Percentiles rank a stretch among this genome's conserved stretches.
phyloP scores from a whole-genome alignment of 2,888 invertebrate species.

The Nomada flava region DNA sequence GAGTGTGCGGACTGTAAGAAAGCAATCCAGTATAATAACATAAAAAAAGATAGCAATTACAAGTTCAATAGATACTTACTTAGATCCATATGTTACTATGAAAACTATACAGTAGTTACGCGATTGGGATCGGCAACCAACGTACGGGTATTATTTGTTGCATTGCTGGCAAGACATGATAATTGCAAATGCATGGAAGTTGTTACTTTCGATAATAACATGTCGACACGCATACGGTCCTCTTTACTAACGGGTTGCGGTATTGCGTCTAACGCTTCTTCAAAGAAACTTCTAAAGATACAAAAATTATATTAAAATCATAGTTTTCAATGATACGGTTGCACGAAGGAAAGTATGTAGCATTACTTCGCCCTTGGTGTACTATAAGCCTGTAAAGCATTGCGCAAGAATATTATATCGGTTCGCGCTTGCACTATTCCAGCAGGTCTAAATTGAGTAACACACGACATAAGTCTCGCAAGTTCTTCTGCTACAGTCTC shows the following conservation, averaged over 20 bases:
- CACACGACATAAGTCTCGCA: constrained; percentile 93
- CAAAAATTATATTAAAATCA: not conserved
- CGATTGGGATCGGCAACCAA: constrained; percentile 62
- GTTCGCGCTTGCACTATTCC: constrained; percentile 92
- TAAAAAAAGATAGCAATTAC: constrained; percentile 11
- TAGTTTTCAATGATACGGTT: too few species aligned
- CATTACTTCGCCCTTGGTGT: constrained; percentile 88
- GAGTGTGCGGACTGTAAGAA: constrained; percentile 20
- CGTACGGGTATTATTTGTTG: constrained; percentile 45
- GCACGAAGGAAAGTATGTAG: not conserved
- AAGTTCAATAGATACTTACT: constrained; percentile 46
- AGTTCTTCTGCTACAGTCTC: constrained; percentile 97
- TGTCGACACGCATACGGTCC: constrained; percentile 82
- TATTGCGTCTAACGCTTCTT: constrained; percentile 92
- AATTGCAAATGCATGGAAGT: constrained; percentile 81
- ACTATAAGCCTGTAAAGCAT: constrained; percentile 88
- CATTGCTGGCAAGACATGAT: constrained; percentile 75
- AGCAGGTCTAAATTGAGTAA: constrained; percentile 88
- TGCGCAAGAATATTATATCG: constrained; percentile 89
- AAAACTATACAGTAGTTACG: constrained; percentile 65
- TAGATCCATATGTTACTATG: constrained; percentile 19
- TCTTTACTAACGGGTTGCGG: constrained; percentile 88
- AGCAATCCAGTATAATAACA: constrained; percentile 11
- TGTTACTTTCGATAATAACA: constrained; percentile 78
- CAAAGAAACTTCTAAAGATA: constrained; percentile 85